A percentile compares a stretch with the other conserved stretches of the same genome.
Conservation (phyloP, 1,140 invertebrate genomes). For the Saxidomus purpurata region DNA sequence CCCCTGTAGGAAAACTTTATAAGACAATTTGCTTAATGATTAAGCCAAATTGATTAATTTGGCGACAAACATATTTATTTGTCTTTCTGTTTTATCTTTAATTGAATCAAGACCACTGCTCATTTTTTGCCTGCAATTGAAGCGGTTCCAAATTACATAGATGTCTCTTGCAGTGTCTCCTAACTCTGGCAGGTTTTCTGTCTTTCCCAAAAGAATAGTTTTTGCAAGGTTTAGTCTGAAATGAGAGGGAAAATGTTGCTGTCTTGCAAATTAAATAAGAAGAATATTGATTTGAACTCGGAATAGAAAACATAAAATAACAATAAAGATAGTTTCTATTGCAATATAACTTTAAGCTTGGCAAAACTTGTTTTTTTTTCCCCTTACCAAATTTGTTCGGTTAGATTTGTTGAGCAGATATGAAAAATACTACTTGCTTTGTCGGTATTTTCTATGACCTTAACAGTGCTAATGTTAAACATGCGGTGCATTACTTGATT, state of each 20-base stretch:
- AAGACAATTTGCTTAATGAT: not conserved
- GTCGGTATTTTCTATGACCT: too few species aligned
- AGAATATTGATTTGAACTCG: constrained; percentile 11
- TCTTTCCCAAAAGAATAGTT: not conserved
- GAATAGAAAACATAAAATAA: constrained; percentile 19
- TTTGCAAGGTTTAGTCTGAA: not conserved
- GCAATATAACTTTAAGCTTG: not conserved
- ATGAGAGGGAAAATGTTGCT: not conserved
- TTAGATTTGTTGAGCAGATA: too few species aligned
- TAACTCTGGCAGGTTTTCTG: not conserved
- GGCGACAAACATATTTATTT: constrained; percentile 5
- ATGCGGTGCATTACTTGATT: too few species aligned
- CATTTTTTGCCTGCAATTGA: not conserved
- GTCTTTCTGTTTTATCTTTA: not conserved
- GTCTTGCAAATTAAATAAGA: constrained; percentile 34
- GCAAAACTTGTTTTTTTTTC: too few species aligned
- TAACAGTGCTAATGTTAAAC: too few species aligned
- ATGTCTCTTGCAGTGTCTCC: not conserved
- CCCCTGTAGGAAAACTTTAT: not conserved
- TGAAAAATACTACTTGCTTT: too few species aligned
- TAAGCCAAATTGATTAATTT: not conserved
- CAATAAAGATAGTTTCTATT: constrained; percentile 12
- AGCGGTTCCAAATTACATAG: not conserved
- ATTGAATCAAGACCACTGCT: not conserved
- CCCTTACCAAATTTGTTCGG: too few species aligned